These are phyloP conservation scores for Helogale parvula DNA, from an alignment of 2,113 vertebrate genomes.

Conservation along the genomic window DNA sequence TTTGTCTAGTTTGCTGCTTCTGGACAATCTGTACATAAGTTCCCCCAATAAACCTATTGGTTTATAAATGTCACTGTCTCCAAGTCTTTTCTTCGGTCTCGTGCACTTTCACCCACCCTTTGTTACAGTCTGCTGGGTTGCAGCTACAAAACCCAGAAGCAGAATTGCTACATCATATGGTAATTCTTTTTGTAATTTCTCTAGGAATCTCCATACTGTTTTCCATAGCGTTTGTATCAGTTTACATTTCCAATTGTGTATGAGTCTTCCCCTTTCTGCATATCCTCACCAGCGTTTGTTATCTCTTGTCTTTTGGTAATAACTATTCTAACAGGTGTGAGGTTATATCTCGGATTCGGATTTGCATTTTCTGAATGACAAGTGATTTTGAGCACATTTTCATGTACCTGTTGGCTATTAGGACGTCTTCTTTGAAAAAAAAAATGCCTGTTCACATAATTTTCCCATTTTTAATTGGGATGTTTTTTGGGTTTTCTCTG, in stretches of 20 bases:
- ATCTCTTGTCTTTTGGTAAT: neutral
- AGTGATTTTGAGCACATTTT: neutral
- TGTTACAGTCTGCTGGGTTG: neutral
- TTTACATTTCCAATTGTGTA: neutral
- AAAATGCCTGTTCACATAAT: neutral
- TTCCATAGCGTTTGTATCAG: neutral
- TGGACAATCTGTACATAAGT: neutral
- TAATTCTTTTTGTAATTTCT: neutral
- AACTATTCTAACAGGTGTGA: neutral
- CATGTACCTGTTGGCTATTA: neutral
- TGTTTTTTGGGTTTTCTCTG: neutral
- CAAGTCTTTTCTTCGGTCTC: neutral
- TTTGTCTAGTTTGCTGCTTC: neutral
- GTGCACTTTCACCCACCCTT: neutral
- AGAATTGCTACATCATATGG: neutral
- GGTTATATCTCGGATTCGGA: neutral
- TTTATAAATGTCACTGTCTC: neutral
- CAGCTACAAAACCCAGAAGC: neutral
- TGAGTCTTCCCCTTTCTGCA: neutral
- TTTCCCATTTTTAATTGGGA: neutral
- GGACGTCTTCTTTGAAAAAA: neutral
- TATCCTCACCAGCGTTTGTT: neutral
- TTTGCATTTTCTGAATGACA: neutral
- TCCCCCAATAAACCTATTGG: neutral
- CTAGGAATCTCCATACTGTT: neutral